These are phyloP conservation scores for Patiria pectinifera DNA, from an alignment of 53 echinoderm and acorn worm species.

Conservation along the genomic window DNA sequence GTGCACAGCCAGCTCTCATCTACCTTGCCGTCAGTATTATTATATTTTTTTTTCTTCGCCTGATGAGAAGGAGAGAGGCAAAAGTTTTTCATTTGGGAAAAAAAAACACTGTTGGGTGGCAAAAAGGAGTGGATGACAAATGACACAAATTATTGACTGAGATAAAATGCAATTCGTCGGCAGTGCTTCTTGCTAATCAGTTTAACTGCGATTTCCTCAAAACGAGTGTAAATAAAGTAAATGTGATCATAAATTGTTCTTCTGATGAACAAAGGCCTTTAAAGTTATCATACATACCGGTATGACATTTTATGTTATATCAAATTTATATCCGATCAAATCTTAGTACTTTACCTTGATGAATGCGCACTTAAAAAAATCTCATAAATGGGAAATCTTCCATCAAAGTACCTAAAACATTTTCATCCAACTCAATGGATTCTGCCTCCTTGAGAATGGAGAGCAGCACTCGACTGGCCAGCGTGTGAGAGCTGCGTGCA, in stretches of 20 bases:
- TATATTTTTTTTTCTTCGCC: not conserved
- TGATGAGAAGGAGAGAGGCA: not conserved
- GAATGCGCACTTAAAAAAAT: not conserved
- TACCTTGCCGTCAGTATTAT: not conserved
- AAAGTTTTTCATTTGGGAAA: not conserved
- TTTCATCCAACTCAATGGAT: constrained; percentile 3
- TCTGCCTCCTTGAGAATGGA: not conserved
- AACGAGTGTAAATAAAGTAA: too few relatives aligned
- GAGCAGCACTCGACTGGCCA: constrained; percentile 16
- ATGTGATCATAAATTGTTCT: too few relatives aligned
- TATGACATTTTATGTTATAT: too few relatives aligned
- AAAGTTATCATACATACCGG: too few relatives aligned
- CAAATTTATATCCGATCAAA: too few relatives aligned
- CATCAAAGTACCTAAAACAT: constrained; percentile 11
- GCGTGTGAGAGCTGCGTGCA: constrained; percentile 15
- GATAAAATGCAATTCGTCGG: not conserved
- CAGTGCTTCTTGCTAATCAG: not conserved
- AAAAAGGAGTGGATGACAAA: not conserved
- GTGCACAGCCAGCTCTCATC: not conserved
- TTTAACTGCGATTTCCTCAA: too few relatives aligned
- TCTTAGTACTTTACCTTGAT: not conserved
- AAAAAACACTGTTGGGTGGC: not conserved
- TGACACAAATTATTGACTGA: not conserved
- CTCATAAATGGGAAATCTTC: not conserved
- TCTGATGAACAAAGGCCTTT: too few relatives aligned